Conservation (phyloP, 1,140 invertebrate genomes). For the Eumaeus atala region DNA sequence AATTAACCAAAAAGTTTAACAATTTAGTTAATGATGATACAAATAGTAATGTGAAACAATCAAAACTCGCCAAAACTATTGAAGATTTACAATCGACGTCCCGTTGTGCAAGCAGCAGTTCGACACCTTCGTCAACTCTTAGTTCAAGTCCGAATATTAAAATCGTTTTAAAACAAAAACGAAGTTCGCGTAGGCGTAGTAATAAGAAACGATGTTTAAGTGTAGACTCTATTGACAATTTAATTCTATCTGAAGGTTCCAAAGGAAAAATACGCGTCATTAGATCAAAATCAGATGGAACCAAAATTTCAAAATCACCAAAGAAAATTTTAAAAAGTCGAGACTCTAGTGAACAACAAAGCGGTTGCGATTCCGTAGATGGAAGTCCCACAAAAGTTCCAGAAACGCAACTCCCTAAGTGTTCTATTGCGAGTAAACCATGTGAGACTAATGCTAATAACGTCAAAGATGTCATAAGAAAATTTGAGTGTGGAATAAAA, state of each 20-base stretch:
- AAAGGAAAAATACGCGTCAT: constrained; percentile 53
- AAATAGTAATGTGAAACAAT: constrained; percentile 51
- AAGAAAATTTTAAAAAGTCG: constrained; percentile 55
- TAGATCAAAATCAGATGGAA: constrained; percentile 68
- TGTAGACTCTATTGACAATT: constrained; percentile 65
- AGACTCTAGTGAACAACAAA: constrained; percentile 53
- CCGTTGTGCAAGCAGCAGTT: constrained; percentile 54
- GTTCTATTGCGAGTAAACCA: constrained; percentile 20
- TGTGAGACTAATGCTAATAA: constrained; percentile 35
- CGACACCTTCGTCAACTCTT: constrained; percentile 62
- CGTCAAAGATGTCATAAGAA: constrained; percentile 62
- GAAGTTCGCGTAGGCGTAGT: constrained; percentile 52
- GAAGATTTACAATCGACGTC: constrained; percentile 52
- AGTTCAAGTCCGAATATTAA: constrained; percentile 68
- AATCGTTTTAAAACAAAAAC: constrained; percentile 59
- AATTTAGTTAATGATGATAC: constrained; percentile 59
- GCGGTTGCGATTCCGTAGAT: constrained; percentile 62
- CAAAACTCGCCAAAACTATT: constrained; percentile 59
- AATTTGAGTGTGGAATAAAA: constrained; percentile 65
- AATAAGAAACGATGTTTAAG: constrained; percentile 64
- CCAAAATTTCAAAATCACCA: constrained; percentile 54
- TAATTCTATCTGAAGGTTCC: constrained; percentile 43
- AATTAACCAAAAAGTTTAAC: constrained; percentile 75
- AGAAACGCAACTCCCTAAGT: constrained; percentile 28
- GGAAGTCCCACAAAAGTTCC: constrained; percentile 44